Percentiles rank a stretch among this genome's conserved stretches.
phyloP scores from a whole-genome alignment of 2,797 vertebrate genomes.

The Eurystomus glaucurus region DNA sequence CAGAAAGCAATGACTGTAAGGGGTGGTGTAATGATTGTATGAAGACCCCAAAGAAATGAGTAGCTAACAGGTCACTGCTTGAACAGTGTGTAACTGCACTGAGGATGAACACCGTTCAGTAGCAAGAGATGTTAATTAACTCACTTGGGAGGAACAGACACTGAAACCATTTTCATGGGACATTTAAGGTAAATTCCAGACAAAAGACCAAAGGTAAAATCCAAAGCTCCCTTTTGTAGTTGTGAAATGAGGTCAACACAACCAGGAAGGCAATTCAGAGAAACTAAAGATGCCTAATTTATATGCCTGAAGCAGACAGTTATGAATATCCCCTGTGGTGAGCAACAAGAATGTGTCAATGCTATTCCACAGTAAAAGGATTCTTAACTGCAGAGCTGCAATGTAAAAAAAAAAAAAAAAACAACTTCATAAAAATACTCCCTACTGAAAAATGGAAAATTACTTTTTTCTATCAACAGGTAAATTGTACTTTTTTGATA shows the following conservation, averaged over 20 bases:
- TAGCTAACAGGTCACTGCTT: not conserved
- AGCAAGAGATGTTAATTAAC: not conserved
- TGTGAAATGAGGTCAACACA: conserved; percentile 29
- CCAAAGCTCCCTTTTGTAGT: not conserved
- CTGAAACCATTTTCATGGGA: not conserved
- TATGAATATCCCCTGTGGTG: conserved; percentile 40
- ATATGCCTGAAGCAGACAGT: conserved; percentile 45
- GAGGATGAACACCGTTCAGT: not conserved
- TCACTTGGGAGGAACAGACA: not conserved
- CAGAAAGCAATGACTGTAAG: not conserved
- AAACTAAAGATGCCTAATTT: conserved; percentile 48
- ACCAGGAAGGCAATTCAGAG: conserved; percentile 2
- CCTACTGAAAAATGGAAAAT: conserved; percentile 32
- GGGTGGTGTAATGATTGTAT: accelerated
- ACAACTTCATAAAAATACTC: conserved; percentile 55
- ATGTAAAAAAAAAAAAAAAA: not conserved
- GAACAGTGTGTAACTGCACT: not conserved
- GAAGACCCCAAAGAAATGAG: not conserved
- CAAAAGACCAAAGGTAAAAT: not conserved
- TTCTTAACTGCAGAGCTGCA: conserved; percentile 29
- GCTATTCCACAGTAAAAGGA: conserved; percentile 7
- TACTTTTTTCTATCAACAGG: conserved; percentile 30
- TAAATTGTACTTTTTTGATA: conserved; percentile 4
- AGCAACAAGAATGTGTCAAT: conserved; percentile 51
- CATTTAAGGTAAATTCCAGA: not conserved